Conservation (phyloP, 2,797 vertebrate genomes). For the Malacoctenus gilli region DNA sequence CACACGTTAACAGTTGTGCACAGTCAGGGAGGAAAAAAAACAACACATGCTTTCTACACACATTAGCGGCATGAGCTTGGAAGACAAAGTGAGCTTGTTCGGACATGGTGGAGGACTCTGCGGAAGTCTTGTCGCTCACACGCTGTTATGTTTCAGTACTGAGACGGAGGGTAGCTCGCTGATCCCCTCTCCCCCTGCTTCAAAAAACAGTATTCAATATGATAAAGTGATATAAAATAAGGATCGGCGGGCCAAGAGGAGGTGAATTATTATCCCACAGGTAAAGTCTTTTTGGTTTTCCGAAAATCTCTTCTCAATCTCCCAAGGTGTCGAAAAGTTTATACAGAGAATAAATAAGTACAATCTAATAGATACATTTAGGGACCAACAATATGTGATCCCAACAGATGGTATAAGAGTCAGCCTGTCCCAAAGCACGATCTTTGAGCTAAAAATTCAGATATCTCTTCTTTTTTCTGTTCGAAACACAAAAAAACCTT, state of each 20-base stretch:
- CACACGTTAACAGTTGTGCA: conserved; percentile 62
- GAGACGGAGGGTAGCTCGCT: conserved; percentile 55
- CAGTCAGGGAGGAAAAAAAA: conserved; percentile 67
- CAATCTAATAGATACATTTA: conserved; percentile 75
- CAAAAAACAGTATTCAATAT: conserved; percentile 62
- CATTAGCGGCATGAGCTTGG: conserved; percentile 77
- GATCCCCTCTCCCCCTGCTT: conserved; percentile 57
- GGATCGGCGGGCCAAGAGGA: conserved; percentile 56
- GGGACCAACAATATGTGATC: conserved; percentile 84
- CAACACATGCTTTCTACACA: conserved; percentile 60
- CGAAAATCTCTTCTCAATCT: conserved; percentile 72
- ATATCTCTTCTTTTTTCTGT: no score
- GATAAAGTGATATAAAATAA: conserved; percentile 72
- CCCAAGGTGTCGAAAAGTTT: conserved; percentile 73
- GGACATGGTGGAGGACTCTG: conserved; percentile 70
- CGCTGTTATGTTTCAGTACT: conserved; percentile 51
- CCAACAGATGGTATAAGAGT: conserved; percentile 72
- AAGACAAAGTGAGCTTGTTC: conserved; percentile 85
- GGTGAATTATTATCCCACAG: conserved; percentile 60
- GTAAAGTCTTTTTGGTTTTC: conserved; percentile 80
- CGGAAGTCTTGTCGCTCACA: conserved; percentile 60
- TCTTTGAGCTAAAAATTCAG: conserved; percentile 70
- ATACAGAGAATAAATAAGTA: conserved; percentile 80
- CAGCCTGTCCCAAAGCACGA: conserved; percentile 60
- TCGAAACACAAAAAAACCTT: conserved; percentile 75